These are phyloP conservation scores for Acrocephalus kingi DNA, from an alignment of 2,113 vertebrate species.

Conservation along the genomic window DNA sequence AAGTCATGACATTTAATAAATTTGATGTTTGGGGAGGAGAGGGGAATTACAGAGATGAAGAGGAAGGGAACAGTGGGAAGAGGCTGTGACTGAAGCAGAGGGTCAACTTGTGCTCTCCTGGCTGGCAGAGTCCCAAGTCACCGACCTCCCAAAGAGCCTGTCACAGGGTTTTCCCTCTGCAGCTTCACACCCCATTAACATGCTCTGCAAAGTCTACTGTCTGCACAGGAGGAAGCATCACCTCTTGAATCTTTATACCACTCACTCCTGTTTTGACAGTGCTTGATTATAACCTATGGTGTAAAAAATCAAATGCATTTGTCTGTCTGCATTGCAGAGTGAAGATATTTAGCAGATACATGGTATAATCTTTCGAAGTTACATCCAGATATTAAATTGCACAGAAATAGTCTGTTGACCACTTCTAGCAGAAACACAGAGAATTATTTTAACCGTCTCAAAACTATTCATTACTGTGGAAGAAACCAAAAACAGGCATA, in stretches of 20 bases:
- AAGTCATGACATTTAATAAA: background rate
- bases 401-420: background rate
- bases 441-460: conserved; percentile 34
- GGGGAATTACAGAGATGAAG: background rate
- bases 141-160: background rate
- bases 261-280: background rate
- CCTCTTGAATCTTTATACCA: background rate
- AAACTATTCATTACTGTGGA: background rate
- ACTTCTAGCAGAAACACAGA: background rate
- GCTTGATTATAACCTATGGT: background rate
- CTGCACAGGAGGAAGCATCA: background rate
- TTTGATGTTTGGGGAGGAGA: no score
- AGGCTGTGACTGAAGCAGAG: background rate
- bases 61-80: background rate
- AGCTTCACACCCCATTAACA: background rate
- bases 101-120: background rate
- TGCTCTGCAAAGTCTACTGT: background rate
- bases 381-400: background rate
- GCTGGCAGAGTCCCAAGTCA: background rate
- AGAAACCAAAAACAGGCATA: background rate
- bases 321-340: background rate
- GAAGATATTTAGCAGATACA: background rate
- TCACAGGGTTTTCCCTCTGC: background rate
- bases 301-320: background rate
- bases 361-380: background rate